Base-by-base conservation (phyloP, 2,797 vertebrate species). In the Urophycis tenuis region DNA sequence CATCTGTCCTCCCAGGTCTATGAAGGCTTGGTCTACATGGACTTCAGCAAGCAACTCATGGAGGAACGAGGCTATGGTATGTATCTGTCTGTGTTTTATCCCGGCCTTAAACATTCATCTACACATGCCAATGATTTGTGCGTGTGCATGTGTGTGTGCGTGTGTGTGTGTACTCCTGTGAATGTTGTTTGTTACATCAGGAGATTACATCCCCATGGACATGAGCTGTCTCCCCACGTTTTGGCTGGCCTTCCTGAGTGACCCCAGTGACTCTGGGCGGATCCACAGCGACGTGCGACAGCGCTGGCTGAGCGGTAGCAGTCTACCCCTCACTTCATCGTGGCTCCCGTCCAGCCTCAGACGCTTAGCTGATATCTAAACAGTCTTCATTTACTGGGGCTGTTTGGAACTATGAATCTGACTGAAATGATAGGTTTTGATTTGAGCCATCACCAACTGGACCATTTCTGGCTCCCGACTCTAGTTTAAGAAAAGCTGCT, bases 11-110 rank as follows among this genome's bases (percentile, higher is more conserved):
- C 60, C 25, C 29, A 67, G 94, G 94, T 95, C 30, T 95, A 94
- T 78, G 92, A 95, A 84, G 94, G 94, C 3, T 85, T 95, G 36
- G 90, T 95, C 75, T 95, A 94, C 88, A 95, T 95, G 94, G 93
- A 95, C 81, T 95, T 95, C 83, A 93, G 88, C 85, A 92, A 91
- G 81, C 70, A 87, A 67, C 85, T 94, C 15, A 94, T 95, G 94
- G 92, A 94, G 1, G 88, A 93, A 71, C 89, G 89, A 49, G 93
- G 93, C 80, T 91, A 91, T 39, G 94, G 94, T 95, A 93, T 36
- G 22, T 41, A 76, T 15, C 25, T 0, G 32, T 0, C 22, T 17
- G 49, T 78, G 71, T 71, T 29, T 72, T 12, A 60, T 22, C 31
- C 15, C 35, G 8, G 60, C 53, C 53, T 22, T 1, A 60, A 25